A percentile compares a stretch with the other conserved stretches of the same genome.
Evolutionary conservation across 2,797 vertebrate genomes (phyloP).

Genomic region (Myotis pilosus): DNA sequence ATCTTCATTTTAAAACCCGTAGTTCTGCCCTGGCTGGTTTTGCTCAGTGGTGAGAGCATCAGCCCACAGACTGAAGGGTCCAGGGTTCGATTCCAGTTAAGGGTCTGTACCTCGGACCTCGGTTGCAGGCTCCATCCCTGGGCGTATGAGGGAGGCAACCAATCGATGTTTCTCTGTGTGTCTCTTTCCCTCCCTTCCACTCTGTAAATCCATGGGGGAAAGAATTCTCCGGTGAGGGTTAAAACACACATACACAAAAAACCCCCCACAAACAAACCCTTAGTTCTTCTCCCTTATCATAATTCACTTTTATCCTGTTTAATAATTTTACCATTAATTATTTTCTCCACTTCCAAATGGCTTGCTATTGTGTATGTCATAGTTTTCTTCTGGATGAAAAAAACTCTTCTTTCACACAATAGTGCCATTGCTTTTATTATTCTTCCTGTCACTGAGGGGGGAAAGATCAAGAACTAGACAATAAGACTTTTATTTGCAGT

Average conservation of each 20-base stretch:
- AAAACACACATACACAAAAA: too few species aligned
- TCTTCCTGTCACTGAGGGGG: conserved; percentile 75
- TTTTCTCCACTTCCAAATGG: conserved; percentile 33
- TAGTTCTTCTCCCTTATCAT: neutral
- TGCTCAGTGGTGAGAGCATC: too few species aligned
- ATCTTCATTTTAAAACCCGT: neutral
- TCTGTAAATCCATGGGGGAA: too few species aligned
- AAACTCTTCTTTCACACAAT: conserved; percentile 81
- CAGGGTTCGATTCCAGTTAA: too few species aligned
- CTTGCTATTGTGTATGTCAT: conserved; percentile 53
- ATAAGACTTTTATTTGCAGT: conserved; percentile 42
- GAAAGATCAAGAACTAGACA: conserved; percentile 45
- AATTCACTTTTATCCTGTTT: neutral
- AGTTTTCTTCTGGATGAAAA: conserved; percentile 74
- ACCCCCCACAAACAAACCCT: neutral
- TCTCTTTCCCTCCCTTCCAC: too few species aligned
- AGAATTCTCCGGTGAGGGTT: too few species aligned
- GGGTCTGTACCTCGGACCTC: too few species aligned
- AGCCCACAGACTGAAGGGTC: too few species aligned
- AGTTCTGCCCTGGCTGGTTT: neutral
- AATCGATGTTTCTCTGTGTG: too few species aligned
- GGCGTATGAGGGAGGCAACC: too few species aligned
- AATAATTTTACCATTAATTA: conserved; percentile 21
- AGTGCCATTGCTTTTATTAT: conserved; percentile 78
- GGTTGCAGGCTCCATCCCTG: too few species aligned